Evolutionary conservation across 2,888 invertebrate genomes (phyloP), one percentile per base, ranked within the genome.

Genomic region (Zhengitettix transpicula): DNA sequence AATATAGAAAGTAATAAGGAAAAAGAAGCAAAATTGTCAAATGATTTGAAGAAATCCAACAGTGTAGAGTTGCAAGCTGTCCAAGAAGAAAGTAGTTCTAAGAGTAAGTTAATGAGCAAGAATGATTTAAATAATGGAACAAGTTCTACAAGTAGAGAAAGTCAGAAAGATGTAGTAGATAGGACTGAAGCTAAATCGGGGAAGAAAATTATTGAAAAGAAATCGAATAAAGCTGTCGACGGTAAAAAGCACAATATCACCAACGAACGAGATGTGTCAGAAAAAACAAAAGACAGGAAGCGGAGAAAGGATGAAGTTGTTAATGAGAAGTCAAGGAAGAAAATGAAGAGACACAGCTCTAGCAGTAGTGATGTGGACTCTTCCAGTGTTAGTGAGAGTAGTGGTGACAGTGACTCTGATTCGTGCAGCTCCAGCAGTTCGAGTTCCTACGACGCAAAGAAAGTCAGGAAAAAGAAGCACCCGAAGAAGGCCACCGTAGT

Each of bases 311-410:
- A 66, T 58, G 59, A 59, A 57, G 67, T 28, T 62, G 56, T 65
- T 63, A 62, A 60, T 69, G 58, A 67, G 65, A 62, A 61, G 67
- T 60, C 67, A 65, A 62, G 64, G 65, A 60, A 58, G 68, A 62
- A 65, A 60, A 62, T 66, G 66, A 65, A 65, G 56, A 66, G 62
- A 61, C 60, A 61, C 62, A 64, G 66, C 15, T 42, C 57, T 28
- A 64, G 60, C n/a, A 59, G 61, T 55, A 60, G 62, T 65, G 53
- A 64, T 10, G 60, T 60, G 41, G 47, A 56, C 16, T 57, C 58
- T n/a, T 57, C 59, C 52, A 63, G 63, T 15, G 64, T 65, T 44
- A 65, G 65, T 17, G 62, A 62, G 17, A 63, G 64, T 52, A 59
- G 61, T 54, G 62, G 60, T 57, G 42, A 52, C 15, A 53, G 52